A percentile compares a stretch with the other conserved stretches of the same genome.
Evolutionary conservation across 1,140 invertebrate genomes (phyloP).

Genomic region (Octopus bimaculoides): DNA sequence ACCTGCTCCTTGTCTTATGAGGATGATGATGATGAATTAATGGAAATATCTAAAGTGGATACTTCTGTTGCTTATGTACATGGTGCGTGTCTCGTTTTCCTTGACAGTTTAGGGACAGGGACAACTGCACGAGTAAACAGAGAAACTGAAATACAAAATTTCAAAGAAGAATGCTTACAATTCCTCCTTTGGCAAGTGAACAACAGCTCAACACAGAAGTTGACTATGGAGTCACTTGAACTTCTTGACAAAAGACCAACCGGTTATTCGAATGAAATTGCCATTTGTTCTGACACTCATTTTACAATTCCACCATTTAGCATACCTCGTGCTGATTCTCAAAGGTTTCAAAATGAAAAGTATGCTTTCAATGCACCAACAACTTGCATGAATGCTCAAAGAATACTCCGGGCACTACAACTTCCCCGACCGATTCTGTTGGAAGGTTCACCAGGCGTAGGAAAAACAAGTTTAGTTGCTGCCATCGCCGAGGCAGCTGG

Average conservation of each 20-base stretch:
- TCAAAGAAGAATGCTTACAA: slow-evolving; percentile 29
- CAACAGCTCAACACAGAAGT: slow-evolving; percentile 30
- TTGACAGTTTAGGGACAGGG: slow-evolving; percentile 79
- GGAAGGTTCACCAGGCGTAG: slow-evolving; percentile 97
- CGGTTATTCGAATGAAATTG: slow-evolving; percentile 9
- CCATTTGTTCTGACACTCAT: slow-evolving; percentile 20
- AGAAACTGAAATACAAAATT: not conserved
- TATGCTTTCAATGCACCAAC: slow-evolving; percentile 70
- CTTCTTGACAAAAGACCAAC: slow-evolving; percentile 28
- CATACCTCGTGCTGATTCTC: slow-evolving; percentile 49
- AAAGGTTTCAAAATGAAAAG: slow-evolving; percentile 11
- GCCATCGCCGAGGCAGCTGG: slow-evolving; percentile 86
- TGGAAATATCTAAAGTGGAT: slow-evolving; percentile 28
- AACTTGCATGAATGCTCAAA: slow-evolving; percentile 77
- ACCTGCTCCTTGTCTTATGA: slow-evolving; percentile 27
- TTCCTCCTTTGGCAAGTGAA: slow-evolving; percentile 45
- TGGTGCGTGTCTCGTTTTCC: slow-evolving; percentile 84
- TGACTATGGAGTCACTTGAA: slow-evolving; percentile 31
- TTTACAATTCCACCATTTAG: slow-evolving; percentile 58
- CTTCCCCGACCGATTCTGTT: slow-evolving; percentile 83
- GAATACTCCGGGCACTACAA: slow-evolving; percentile 83
- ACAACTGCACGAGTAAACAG: not conserved
- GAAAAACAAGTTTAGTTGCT: slow-evolving; percentile 92
- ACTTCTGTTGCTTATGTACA: slow-evolving; percentile 68
- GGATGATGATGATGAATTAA: slow-evolving; percentile 21